Conservation (phyloP, 2,888 invertebrate species). For the Actias luna region DNA sequence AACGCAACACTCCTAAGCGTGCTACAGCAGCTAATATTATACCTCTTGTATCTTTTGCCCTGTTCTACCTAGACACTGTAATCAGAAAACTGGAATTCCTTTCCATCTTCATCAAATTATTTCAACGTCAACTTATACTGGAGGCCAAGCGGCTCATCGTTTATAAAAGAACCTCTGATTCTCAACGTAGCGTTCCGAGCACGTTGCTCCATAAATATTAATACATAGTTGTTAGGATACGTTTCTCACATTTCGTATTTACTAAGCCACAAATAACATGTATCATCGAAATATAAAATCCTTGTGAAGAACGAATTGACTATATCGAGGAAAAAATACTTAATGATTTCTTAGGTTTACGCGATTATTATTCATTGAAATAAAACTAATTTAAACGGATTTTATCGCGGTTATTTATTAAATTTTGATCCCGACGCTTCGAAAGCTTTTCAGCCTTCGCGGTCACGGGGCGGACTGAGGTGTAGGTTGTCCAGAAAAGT, state of each 20-base stretch:
- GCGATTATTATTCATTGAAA: no score
- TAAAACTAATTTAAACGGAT: no score
- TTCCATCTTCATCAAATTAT: not conserved
- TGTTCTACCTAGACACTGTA: not conserved
- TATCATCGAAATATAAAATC: not conserved
- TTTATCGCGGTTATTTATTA: no score
- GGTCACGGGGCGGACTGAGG: no score
- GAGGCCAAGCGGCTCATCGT: not conserved
- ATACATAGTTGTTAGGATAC: not conserved
- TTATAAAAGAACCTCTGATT: not conserved
- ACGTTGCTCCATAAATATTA: conserved; percentile 1
- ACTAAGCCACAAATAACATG: not conserved
- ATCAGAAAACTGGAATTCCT: not conserved
- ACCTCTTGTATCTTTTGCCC: no score
- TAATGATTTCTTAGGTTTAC: no score
- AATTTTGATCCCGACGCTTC: no score
- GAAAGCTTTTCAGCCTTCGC: no score
- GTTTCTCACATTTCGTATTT: not conserved
- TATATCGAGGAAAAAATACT: not conserved
- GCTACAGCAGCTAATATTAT: no score
- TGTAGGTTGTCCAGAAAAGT: no score
- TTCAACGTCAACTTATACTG: not conserved
- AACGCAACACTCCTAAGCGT: no score
- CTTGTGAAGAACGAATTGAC: not conserved
- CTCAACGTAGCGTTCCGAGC: not conserved